These are phyloP conservation scores for Erinaceus europaeus DNA, from an alignment of 2,113 vertebrate genomes.

Conservation along the genomic window DNA sequence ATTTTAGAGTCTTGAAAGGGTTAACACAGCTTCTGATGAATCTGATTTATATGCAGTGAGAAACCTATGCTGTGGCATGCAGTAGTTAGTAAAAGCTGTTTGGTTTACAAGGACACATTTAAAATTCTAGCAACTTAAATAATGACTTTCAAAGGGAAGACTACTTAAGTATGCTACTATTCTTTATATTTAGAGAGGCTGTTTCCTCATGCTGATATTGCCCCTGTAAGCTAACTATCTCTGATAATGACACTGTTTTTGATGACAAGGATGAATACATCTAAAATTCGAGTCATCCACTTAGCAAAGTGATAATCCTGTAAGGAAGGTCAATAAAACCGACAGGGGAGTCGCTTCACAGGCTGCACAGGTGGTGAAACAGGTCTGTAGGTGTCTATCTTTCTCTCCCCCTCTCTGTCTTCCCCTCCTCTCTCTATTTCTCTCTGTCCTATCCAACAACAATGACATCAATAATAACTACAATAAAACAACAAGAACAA, in stretches of 20 bases:
- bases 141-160: constrained; percentile 40
- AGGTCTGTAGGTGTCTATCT: no score
- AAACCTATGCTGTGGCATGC: constrained; percentile 51
- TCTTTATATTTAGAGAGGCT: constrained; percentile 49
- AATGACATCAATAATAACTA: no score
- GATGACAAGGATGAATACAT: constrained; percentile 74
- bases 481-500: no score
- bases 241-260: constrained; percentile 65
- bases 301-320: constrained; percentile 64
- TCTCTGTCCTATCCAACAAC: no score
- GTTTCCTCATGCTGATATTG: constrained; percentile 57
- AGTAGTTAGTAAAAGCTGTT: constrained; percentile 70
- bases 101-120: constrained; percentile 69
- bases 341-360: no score
- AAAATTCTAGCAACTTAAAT: constrained; percentile 68
- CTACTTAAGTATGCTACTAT: constrained; percentile 49
- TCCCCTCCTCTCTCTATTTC: no score
- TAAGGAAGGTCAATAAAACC: constrained; percentile 75
- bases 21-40: constrained; percentile 53
- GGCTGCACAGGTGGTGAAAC: no score
- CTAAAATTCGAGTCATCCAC: constrained; percentile 75
- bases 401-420: no score
- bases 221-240: constrained; percentile 54
- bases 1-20: constrained; percentile 29
- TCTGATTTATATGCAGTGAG: constrained; percentile 70